Conservation (phyloP, 2,797 vertebrate species). For the Neoniphon sammara region DNA sequence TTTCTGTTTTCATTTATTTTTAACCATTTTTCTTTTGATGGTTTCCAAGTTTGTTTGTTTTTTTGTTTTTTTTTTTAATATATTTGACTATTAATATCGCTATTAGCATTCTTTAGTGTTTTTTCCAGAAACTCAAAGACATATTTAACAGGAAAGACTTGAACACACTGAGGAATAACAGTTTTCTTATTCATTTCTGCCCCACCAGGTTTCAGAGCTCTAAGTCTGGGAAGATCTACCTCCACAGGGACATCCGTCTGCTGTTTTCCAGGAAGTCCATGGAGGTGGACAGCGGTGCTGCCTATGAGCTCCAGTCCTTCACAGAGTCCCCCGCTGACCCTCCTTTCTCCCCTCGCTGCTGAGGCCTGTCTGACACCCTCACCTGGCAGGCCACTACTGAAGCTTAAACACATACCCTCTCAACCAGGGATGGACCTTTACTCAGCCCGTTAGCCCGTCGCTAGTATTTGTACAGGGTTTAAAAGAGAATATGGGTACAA, state of each 20-base stretch:
- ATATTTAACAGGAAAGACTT: background rate
- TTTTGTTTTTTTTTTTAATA: too few species aligned
- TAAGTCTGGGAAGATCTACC: slow-evolving; percentile 99
- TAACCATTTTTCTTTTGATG: too few species aligned
- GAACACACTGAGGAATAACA: too few species aligned
- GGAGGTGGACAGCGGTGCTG: slow-evolving; percentile 99
- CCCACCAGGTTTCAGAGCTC: slow-evolving; percentile 97
- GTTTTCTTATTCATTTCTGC: too few species aligned
- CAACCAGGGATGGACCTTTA: slow-evolving; percentile 64
- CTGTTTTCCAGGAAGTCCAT: slow-evolving; percentile 99
- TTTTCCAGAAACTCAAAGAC: background rate
- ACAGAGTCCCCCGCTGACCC: slow-evolving; percentile 96
- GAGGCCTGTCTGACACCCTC: slow-evolving; percentile 68
- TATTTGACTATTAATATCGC: too few species aligned
- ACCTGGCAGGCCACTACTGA: slow-evolving; percentile 49
- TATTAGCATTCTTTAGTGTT: too few species aligned
- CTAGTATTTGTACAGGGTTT: slow-evolving; percentile 37
- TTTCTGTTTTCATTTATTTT: too few species aligned
- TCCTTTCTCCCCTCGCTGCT: slow-evolving; percentile 94
- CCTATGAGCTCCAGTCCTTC: slow-evolving; percentile 98
- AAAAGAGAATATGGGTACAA: slow-evolving; percentile 39
- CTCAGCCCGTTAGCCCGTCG: slow-evolving; percentile 35
- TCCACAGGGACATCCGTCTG: slow-evolving; percentile 98
- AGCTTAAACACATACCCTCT: slow-evolving; percentile 50
- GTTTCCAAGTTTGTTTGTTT: too few species aligned